Percentiles rank a stretch among this genome's conserved stretches.
phyloP scores from a whole-genome alignment of 2,797 vertebrate species.

The Acrocephalus scirpaceus region DNA sequence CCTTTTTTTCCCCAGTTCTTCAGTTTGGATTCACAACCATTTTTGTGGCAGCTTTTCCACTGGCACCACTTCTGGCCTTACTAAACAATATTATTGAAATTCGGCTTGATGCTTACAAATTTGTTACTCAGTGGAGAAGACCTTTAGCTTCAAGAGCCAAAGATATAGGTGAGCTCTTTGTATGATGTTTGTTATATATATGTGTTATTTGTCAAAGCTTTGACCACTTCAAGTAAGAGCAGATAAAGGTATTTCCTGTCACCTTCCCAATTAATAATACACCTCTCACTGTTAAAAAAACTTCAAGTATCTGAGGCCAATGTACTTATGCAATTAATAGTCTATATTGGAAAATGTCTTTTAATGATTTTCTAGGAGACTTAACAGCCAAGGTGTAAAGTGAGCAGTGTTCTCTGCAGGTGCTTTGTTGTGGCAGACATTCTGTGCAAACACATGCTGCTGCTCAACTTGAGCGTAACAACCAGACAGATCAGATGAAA shows the following conservation, averaged over 20 bases:
- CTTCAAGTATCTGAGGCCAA: neutral
- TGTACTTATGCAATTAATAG: neutral
- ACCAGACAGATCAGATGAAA: neutral
- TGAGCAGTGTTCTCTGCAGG: neutral
- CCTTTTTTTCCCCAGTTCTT: conserved; percentile 70
- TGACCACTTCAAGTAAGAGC: neutral
- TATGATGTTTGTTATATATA: neutral
- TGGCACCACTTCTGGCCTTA: conserved; percentile 86
- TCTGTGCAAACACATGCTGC: neutral
- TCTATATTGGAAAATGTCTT: neutral
- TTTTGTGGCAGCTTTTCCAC: conserved; percentile 86
- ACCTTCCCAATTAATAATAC: neutral
- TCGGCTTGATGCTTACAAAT: conserved; percentile 86
- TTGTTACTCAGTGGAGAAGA: conserved; percentile 85
- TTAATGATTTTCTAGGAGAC: neutral
- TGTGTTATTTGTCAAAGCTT: neutral
- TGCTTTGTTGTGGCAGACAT: neutral
- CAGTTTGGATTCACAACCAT: conserved; percentile 88
- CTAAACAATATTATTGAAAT: conserved; percentile 88
- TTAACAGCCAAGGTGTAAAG: neutral
- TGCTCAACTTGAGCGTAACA: neutral
- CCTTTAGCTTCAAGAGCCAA: conserved; percentile 89
- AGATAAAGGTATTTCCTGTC: neutral
- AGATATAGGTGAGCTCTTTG: conserved; percentile 85
- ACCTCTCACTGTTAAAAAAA: neutral